Evolutionary conservation across 2,888 invertebrate genomes (phyloP), one percentile per base, ranked within the genome.

Genomic region (Drosophila macrothrix): DNA sequence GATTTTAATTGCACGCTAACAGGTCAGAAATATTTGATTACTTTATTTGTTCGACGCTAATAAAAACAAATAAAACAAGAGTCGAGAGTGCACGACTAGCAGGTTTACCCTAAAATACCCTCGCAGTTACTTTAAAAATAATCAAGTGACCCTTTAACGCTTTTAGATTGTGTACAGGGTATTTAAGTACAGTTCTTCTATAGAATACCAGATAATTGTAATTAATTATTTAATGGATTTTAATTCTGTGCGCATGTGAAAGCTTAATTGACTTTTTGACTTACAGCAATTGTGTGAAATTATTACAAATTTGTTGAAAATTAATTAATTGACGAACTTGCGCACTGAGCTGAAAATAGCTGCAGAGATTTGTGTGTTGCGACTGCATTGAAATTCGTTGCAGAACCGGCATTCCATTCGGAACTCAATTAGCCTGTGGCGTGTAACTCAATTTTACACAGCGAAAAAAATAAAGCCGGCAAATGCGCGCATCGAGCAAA

Each of bases 391-490:
- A 35, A 73, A 60, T 69, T 50, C 49, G 69, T 50, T 63, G 56
- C 49, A 56, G 43, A 28, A 46, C 61, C 74, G 52, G 63, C 58
- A 66, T 76, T 73, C 46, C 46, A 37, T 68, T 58, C 64, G 72
- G 65, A 81, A 83, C 81, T 68, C 85, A 84, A 88, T 84, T 88
- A 88, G 69, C 52, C 4, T 19, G 52, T 67, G 65, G 52, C 41
- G 53, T 7, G 35, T 4, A 60, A 66, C 59, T 78, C 78, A 72
- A 72, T 81, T 78, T 80, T 46, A 46, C 54, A 61, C 33, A 55
- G 61, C 37, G 10, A 41, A 28, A 52, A 70, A 68, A 65, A 37
- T 62, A 37, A 46, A 61, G 68, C 55, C 55, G 65, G 63, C 41
- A 71, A 79, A 84, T 74, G 59, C 59, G 80, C 73, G 70, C 66